Percentiles rank a stretch among this genome's conserved stretches.
Evolutionary conservation across 2,797 vertebrate genomes (phyloP).

Genomic region (Phoebastria nigripes): DNA sequence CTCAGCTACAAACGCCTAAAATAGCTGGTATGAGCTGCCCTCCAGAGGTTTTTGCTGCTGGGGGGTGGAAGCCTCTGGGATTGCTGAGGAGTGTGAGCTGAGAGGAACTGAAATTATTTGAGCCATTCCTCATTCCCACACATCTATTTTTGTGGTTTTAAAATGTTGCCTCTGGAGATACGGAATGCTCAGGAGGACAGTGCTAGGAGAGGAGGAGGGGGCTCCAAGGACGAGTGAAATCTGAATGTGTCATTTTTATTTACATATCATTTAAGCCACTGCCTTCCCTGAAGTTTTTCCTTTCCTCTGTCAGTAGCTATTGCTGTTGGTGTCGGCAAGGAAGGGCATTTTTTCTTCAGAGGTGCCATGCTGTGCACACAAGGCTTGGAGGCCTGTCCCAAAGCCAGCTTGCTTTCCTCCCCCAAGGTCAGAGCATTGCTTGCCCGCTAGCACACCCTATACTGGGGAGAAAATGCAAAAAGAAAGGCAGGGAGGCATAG

Average conservation of each 20-base stretch:
- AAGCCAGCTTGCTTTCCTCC: background rate
- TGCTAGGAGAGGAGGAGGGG: background rate
- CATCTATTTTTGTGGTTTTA: background rate
- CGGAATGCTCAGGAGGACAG: background rate
- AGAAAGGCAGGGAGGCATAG: background rate
- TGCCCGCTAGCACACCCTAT: background rate
- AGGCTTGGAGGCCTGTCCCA: background rate
- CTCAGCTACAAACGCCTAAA: background rate
- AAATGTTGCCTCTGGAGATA: background rate
- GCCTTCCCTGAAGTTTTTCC: background rate
- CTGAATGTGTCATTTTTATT: background rate
- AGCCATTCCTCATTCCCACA: background rate
- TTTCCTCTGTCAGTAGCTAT: background rate
- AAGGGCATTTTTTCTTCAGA: background rate
- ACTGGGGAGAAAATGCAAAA: background rate
- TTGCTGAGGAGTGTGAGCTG: background rate
- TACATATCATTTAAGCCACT: background rate
- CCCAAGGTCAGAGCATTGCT: background rate
- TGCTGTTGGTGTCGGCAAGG: fast-evolving
- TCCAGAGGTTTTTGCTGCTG: background rate
- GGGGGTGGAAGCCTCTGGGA: background rate
- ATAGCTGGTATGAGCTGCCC: background rate
- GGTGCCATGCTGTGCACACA: background rate
- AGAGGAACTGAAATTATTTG: background rate
- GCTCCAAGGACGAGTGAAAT: background rate